phyloP scores from a whole-genome alignment of 2,113 vertebrate genomes.

The Lutjanus erythropterus region DNA sequence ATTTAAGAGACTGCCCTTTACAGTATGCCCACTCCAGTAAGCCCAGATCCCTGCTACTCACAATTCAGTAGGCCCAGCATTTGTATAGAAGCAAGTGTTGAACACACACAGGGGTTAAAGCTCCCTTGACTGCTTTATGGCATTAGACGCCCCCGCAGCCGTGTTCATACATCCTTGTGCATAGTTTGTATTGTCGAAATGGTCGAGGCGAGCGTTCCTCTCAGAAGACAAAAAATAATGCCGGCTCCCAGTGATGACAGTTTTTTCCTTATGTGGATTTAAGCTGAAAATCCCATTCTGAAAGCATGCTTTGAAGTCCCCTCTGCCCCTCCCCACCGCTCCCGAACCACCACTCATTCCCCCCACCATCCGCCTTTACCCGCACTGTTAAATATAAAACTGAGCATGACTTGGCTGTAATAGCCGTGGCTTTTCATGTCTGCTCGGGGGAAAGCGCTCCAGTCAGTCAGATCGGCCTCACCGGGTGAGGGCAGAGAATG shows the following conservation, averaged over 20 bases:
- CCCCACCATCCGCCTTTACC: slow-evolving; percentile 65
- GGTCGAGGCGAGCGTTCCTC: slow-evolving; percentile 48
- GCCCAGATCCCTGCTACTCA: slow-evolving; percentile 2
- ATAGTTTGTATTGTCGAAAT: slow-evolving; percentile 66
- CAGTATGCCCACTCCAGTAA: slow-evolving; percentile 22
- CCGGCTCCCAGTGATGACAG: slow-evolving; percentile 73
- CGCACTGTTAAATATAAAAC: slow-evolving; percentile 81
- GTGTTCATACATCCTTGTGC: slow-evolving; percentile 35
- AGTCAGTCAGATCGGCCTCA: slow-evolving; percentile 66
- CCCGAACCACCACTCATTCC: slow-evolving; percentile 36
- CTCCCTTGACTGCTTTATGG: slow-evolving; percentile 43
- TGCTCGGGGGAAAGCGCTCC: slow-evolving; percentile 53
- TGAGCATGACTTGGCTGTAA: slow-evolving; percentile 81
- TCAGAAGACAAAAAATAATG: slow-evolving; percentile 69
- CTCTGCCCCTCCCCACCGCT: slow-evolving; percentile 57
- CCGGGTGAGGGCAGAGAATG: slow-evolving; percentile 40
- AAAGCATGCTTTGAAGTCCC: slow-evolving; percentile 82
- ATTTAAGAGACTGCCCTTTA: slow-evolving; percentile 31
- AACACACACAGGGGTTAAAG: slow-evolving; percentile 42
- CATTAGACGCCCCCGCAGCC: slow-evolving; percentile 42
- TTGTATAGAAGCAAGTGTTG: slow-evolving; percentile 35
- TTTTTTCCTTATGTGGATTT: slow-evolving; percentile 79
- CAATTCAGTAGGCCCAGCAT: neutral
- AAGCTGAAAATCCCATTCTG: slow-evolving; percentile 82
- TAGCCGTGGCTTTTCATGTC: slow-evolving; percentile 66